Conservation (phyloP, 2,888 invertebrate genomes). For the Rhagonycha lutea region DNA sequence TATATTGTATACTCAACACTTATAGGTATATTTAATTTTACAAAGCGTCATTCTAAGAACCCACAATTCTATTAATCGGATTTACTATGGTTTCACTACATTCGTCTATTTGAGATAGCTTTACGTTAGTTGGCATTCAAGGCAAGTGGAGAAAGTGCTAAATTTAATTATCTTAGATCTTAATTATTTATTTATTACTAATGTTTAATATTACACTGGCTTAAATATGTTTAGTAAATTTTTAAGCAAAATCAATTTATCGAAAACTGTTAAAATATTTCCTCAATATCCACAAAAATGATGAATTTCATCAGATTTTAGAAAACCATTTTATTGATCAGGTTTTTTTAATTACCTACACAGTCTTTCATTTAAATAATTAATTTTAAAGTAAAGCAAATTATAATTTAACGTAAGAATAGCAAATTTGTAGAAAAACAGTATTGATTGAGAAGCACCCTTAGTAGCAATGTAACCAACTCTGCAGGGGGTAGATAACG, state of each 20-base stretch:
- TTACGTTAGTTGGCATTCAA: not conserved
- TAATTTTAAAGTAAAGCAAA: not conserved
- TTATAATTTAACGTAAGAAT: not conserved
- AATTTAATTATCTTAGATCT: not conserved
- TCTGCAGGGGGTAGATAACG: slow-evolving; percentile 33
- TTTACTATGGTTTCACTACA: not conserved
- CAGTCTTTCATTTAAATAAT: not conserved
- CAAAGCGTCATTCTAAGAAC: not conserved
- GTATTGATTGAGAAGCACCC: slow-evolving; percentile 33
- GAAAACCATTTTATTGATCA: not conserved
- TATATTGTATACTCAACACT: not conserved
- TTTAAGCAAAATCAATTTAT: not conserved
- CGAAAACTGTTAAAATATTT: too few relatives aligned
- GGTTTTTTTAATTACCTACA: not conserved
- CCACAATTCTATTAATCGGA: not conserved
- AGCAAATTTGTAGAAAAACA: not conserved
- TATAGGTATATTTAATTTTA: not conserved
- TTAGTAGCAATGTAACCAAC: slow-evolving; percentile 27
- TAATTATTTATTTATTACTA: not conserved
- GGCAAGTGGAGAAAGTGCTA: not conserved
- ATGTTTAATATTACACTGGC: not conserved
- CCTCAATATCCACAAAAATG: too few relatives aligned
- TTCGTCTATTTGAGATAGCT: not conserved
- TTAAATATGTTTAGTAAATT: not conserved
- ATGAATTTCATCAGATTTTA: not conserved